A percentile compares a stretch with the other conserved stretches of the same genome.
phyloP scores from a whole-genome alignment of 2,888 invertebrate species.

The Alloplasta piceator region DNA sequence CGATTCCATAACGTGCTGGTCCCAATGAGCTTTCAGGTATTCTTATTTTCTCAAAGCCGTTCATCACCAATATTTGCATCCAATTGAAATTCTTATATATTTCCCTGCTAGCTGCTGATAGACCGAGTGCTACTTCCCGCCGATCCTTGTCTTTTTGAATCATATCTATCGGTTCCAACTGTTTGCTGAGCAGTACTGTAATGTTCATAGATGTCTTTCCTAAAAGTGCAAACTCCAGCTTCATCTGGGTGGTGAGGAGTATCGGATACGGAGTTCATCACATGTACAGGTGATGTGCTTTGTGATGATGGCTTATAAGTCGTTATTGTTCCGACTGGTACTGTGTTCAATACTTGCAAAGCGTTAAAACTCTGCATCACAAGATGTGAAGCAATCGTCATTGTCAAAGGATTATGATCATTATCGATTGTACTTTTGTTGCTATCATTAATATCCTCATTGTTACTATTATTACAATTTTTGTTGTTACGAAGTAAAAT shows the following conservation, averaged over 20 bases:
- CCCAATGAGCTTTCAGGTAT: constrained; percentile 38
- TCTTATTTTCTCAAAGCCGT: constrained; percentile 25
- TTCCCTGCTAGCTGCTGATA: constrained; percentile 74
- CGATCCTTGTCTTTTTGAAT: constrained; percentile 66
- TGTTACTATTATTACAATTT: constrained; percentile 26
- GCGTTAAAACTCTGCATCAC: constrained; percentile 79
- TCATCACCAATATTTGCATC: not conserved
- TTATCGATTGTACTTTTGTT: constrained; percentile 7
- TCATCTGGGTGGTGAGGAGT: constrained; percentile 39
- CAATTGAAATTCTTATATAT: not conserved
- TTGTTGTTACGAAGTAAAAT: not conserved
- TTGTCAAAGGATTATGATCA: constrained; percentile 70
- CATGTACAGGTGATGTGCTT: constrained; percentile 52
- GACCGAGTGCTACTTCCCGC: constrained; percentile 78
- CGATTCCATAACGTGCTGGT: constrained; percentile 52
- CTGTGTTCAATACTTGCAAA: constrained; percentile 73
- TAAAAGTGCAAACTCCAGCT: constrained; percentile 61
- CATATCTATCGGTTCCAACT: constrained; percentile 65
- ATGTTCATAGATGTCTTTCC: constrained; percentile 79
- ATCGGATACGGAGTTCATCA: too few relatives aligned
- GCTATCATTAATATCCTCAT: constrained; percentile 21
- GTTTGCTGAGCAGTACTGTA: constrained; percentile 76
- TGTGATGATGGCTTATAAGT: constrained; percentile 41
- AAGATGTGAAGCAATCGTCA: constrained; percentile 76
- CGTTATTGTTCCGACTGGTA: constrained; percentile 56